Conservation (phyloP, 2,888 invertebrate genomes). For the Temnothorax rugatulus region DNA sequence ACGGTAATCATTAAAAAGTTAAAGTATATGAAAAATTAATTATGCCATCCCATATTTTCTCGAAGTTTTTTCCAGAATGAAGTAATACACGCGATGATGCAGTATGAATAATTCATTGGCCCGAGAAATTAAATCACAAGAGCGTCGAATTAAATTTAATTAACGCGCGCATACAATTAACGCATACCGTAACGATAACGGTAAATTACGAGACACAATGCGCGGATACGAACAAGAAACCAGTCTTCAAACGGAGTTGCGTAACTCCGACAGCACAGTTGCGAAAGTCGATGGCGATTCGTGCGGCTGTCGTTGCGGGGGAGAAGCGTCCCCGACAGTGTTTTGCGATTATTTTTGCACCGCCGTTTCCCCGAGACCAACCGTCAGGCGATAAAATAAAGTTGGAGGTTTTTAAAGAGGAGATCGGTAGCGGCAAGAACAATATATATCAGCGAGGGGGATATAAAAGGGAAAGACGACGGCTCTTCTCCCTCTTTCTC, state of each 20-base stretch:
- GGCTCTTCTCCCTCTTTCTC: conserved; percentile 14
- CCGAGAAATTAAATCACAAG: not conserved
- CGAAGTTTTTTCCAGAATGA: not conserved
- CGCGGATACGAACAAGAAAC: not conserved
- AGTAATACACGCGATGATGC: not conserved
- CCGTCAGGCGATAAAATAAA: conserved; percentile 37
- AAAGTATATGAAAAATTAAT: conserved; percentile 22
- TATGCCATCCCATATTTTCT: not conserved
- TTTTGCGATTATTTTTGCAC: conserved; percentile 51
- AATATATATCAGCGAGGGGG: conserved; percentile 22
- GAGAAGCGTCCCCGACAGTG: conserved; percentile 20
- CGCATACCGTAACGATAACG: not conserved
- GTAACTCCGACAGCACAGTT: conserved; percentile 17
- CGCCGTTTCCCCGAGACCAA: not conserved
- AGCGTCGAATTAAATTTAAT: conserved; percentile 39
- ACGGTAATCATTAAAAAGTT: not conserved
- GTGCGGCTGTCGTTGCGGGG: not conserved
- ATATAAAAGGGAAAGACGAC: conserved; percentile 7
- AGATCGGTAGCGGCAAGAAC: conserved; percentile 4
- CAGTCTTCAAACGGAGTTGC: conserved; percentile 8
- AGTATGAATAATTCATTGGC: conserved; percentile 27
- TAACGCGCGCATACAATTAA: not conserved
- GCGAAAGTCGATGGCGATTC: conserved; percentile 33
- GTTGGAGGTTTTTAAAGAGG: conserved; percentile 24
- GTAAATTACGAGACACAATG: not conserved